Base-by-base conservation (phyloP, 2,797 vertebrate species). In the Brotula barbata region DNA sequence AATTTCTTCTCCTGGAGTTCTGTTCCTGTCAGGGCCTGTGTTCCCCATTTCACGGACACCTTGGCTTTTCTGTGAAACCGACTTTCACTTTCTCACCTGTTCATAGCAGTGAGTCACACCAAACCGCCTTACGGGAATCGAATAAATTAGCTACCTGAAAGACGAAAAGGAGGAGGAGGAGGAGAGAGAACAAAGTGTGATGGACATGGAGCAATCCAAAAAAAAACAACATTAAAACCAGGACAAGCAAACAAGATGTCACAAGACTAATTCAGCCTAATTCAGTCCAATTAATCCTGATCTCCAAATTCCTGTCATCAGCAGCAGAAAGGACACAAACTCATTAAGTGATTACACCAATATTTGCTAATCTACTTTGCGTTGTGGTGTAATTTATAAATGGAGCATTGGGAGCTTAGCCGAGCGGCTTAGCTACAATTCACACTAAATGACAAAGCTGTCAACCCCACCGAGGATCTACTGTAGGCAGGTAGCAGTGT, bases 301-400 rank as follows among this genome's bases (percentile, higher is more conserved):
- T 57, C 21, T 52, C 23, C 42, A 14, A 28, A 28, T 28, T 28
- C 25, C 8, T 28, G 25, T 28, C 44, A 66, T 73, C 58, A 58
- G 34, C 14, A n/a, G n/a, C n/a, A n/a, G n/a, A 22, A 15, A 70
- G 62, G 49, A 58, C 53, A 58, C 62, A 64, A 64, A 78, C 58
- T 70, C 44, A 75, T 86, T 76, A 80, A 59, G 31, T 64, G 80
- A 86, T 86, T 80, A 83, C 46, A 69, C 60, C 57, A 23, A 48
- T 28, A 28, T 28, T 28, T 28, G 25, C 8, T 28, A 28, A 28
- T 28, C 25, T 28, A 28, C 25, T 84, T 80, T 73, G 69, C 63
- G 43, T 85, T 85, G 78, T 79, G 39, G 31, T 56, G 56, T 75
- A 59, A 77, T 87, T 83, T 66, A 42, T 56, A 74, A 85, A 84